A percentile compares a stretch with the other conserved stretches of the same genome.
phyloP scores from a whole-genome alignment of 2,113 vertebrate genomes.

The Camelus dromedarius region DNA sequence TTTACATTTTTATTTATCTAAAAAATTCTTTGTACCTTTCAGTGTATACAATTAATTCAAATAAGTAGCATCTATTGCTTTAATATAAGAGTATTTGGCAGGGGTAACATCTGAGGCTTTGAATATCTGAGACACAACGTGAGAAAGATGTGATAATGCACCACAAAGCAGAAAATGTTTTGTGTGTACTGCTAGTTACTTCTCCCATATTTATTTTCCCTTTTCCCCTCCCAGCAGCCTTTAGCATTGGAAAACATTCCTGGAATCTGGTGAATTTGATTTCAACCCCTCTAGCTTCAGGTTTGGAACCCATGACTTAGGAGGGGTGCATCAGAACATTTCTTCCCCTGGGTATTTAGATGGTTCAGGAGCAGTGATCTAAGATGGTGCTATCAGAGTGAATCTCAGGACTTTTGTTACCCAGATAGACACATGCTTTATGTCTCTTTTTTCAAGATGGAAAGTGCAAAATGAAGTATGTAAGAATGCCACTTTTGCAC shows the following conservation, averaged over 20 bases:
- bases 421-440: not conserved
- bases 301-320: not conserved
- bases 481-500: not conserved
- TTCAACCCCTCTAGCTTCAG: not conserved
- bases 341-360: not conserved
- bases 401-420: not conserved
- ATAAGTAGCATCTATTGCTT: conserved; percentile 50
- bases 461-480: not conserved
- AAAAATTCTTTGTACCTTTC: conserved; percentile 36
- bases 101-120: not conserved
- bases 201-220: not conserved
- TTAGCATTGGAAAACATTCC: not conserved
- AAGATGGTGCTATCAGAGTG: not conserved
- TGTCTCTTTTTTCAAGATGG: not conserved
- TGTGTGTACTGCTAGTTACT: not conserved
- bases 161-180: not conserved
- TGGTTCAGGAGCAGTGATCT: not conserved
- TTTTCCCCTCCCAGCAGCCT: not conserved
- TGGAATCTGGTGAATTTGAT: not conserved
- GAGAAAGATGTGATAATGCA: not conserved
- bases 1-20: conserved; percentile 65
- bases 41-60: conserved; percentile 58
- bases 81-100: conserved; percentile 51
- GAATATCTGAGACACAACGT: not conserved
- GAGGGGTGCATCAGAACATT: not conserved